A percentile compares a stretch with the other conserved stretches of the same genome.
Evolutionary conservation across 2,113 vertebrate species (phyloP).

Genomic region (Morone saxatilis): DNA sequence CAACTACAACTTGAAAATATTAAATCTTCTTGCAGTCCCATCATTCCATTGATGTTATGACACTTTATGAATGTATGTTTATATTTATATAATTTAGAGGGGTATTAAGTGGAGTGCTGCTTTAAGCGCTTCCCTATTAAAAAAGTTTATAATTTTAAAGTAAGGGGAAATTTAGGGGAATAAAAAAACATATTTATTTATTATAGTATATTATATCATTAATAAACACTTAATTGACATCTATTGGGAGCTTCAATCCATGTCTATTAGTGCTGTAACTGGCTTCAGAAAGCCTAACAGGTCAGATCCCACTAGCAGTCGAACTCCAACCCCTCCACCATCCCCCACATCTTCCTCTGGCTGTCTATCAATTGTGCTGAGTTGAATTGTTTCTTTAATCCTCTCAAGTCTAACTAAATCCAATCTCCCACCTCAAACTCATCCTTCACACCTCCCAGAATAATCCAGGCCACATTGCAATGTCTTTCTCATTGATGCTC

Average conservation of each 20-base stretch:
- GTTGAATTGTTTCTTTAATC: constrained; percentile 60
- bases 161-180: too few species aligned
- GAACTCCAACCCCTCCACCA: constrained; percentile 10
- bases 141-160: too few species aligned
- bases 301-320: not conserved
- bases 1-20: too few species aligned
- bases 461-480: constrained; percentile 16
- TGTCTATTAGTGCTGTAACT: not conserved
- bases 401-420: constrained; percentile 61
- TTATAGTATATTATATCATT: not conserved
- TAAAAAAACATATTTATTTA: too few species aligned
- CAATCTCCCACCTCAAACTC: constrained; percentile 40
- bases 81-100: too few species aligned
- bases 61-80: too few species aligned
- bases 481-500: constrained; percentile 4
- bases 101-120: too few species aligned
- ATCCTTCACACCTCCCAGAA: constrained; percentile 48
- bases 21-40: too few species aligned
- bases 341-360: constrained; percentile 33
- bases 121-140: too few species aligned
- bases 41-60: too few species aligned
- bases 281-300: too few species aligned
- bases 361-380: constrained; percentile 48
- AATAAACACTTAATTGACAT: not conserved
- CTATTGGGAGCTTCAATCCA: not conserved